Percentiles rank a stretch among this genome's conserved stretches.
Conservation (phyloP, 2,113 vertebrate species). For the Platycercus adscitus region DNA sequence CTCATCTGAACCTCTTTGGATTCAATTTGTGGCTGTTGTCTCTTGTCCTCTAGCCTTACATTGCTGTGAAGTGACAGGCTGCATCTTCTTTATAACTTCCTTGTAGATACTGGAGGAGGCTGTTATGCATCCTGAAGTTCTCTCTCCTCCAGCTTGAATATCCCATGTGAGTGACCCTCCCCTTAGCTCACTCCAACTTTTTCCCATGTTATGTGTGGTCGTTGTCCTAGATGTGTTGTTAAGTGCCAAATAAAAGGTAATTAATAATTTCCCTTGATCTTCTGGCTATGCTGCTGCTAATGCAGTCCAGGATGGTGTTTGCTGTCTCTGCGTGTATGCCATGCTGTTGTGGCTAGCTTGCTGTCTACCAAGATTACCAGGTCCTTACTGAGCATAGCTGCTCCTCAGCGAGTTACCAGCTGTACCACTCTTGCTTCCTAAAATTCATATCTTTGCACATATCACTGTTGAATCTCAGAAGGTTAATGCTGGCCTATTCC, state of each 20-base stretch:
- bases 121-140: background rate
- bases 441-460: background rate
- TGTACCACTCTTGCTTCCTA: background rate
- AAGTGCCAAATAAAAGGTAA: background rate
- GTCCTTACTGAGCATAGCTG: background rate
- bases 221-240: background rate
- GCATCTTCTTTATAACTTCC: background rate
- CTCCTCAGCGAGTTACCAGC: background rate
- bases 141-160: background rate
- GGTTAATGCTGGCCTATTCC: background rate
- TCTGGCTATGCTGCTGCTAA: background rate
- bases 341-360: background rate
- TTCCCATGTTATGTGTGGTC: rapidly evolving
- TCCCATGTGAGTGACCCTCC: background rate
- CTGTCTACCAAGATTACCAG: background rate
- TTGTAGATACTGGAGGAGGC: background rate
- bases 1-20: background rate
- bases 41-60: background rate
- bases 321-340: background rate
- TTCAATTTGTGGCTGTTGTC: background rate
- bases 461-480: background rate
- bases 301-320: background rate
- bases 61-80: background rate
- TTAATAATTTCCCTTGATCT: background rate
- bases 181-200: background rate